Conservation (phyloP, 2,113 vertebrate genomes). For the Clarias batrachus region DNA sequence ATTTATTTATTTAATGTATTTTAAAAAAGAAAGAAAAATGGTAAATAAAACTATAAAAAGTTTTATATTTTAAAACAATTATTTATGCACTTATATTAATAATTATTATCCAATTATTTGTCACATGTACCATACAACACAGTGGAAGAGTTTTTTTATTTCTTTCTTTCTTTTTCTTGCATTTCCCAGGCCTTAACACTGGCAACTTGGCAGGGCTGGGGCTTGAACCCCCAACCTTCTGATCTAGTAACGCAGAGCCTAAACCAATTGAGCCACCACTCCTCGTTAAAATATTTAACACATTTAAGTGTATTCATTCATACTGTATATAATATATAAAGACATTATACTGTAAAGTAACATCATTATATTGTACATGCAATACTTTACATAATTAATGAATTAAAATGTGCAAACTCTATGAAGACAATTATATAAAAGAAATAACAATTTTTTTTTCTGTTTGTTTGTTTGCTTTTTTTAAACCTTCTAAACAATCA, state of each 20-base stretch:
- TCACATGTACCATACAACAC: no score
- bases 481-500: background rate
- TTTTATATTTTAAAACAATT: no score
- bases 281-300: background rate
- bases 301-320: background rate
- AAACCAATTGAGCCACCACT: no score
- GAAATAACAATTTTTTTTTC: background rate
- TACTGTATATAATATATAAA: background rate
- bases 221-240: no score
- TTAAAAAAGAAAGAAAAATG: background rate
- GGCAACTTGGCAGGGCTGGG: no score
- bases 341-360: background rate
- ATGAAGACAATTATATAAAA: background rate
- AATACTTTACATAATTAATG: background rate
- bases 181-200: no score
- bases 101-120: no score
- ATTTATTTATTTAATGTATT: background rate
- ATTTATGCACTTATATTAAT: no score
- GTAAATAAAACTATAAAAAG: no score
- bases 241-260: no score
- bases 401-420: background rate
- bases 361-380: background rate
- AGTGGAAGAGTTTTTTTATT: no score
- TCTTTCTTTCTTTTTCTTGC: no score
- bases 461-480: background rate